Evolutionary conservation across 2,797 vertebrate genomes (phyloP), one percentile per base, ranked within the genome.

Genomic region (Clarias pachynema): DNA sequence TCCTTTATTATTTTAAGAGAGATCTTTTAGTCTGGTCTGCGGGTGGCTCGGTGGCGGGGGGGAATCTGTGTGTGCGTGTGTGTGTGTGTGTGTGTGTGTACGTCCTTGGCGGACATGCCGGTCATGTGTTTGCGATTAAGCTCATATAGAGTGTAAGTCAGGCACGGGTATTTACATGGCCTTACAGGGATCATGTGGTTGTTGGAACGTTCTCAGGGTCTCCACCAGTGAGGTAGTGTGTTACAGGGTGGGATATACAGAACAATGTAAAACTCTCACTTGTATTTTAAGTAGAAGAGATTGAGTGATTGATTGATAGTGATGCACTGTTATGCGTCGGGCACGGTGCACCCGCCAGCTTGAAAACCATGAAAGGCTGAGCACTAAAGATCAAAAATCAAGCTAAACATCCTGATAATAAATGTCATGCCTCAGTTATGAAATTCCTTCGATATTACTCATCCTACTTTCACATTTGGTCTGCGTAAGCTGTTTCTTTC

Each of bases 81-180:
- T 78, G 49, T 37, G 69, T 31, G 31, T n/a, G 2, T 34, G 75
- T 53, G 82, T 68, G 63, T 29, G 68, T 84, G 77, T 90, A 82
- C 74, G 83, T 89, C 86, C 85, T 89, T 92, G 92, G 92, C 93
- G 75, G 72, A 82, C 77, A 81, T 84, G 90, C 83, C 53, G 82
- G 88, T 89, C 94, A 94, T 94, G 90, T 95, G 93, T 94, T 94
- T 94, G 90, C 91, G 89, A 95, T 94, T 92, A 92, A 90, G 81
- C 59, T 85, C 22, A 49, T 84, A 65, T 92, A 86, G 63, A 74
- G 90, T 90, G 91, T 89, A 92, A 91, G 90, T 90, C 31, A 15
- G 90, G 87, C 69, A 22, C 2, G 40, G 72, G 90, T 89, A 78
- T 84, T 63, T 86, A 82, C 86, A 87, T 80, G 79, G 79, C 78